These are phyloP conservation scores for Motacilla tschutschensis DNA, from an alignment of 2,113 vertebrate species.

Conservation along the genomic window DNA sequence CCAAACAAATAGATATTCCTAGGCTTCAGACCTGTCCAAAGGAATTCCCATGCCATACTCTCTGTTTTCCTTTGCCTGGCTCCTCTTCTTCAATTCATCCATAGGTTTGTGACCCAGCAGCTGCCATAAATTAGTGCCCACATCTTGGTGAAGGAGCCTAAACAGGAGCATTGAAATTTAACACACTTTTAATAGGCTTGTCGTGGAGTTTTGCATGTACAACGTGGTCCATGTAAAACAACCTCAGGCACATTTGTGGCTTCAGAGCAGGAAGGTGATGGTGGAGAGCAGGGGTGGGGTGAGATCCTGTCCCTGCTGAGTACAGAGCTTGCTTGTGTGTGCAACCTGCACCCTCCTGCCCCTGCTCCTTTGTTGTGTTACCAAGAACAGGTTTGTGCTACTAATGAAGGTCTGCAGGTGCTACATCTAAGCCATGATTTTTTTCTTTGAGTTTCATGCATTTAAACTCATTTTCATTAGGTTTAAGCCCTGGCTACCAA, in stretches of 20 bases:
- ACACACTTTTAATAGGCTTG: conserved; percentile 23
- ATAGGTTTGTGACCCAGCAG: background rate
- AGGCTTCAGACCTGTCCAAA: conserved; percentile 1
- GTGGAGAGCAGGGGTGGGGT: background rate
- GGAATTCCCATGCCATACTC: background rate
- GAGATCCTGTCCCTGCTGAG: background rate
- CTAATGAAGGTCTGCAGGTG: conserved; percentile 14
- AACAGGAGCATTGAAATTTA: conserved; percentile 44
- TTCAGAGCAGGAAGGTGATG: background rate
- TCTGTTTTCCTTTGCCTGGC: background rate
- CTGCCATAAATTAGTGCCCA: conserved; percentile 24
- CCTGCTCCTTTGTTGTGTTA: background rate
- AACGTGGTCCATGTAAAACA: conserved; percentile 4
- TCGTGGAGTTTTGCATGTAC: background rate
- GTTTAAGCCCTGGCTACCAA: background rate
- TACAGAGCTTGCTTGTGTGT: background rate
- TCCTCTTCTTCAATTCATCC: background rate
- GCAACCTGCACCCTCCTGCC: background rate
- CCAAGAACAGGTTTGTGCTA: background rate
- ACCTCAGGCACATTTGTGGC: background rate
- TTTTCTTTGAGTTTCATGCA: background rate
- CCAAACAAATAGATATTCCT: background rate
- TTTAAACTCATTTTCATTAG: background rate
- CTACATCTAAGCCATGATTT: background rate
- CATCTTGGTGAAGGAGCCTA: background rate